These are phyloP conservation scores for Rhabditoides inermis DNA, from an alignment of 2,888 invertebrate species.

Conservation along the genomic window DNA sequence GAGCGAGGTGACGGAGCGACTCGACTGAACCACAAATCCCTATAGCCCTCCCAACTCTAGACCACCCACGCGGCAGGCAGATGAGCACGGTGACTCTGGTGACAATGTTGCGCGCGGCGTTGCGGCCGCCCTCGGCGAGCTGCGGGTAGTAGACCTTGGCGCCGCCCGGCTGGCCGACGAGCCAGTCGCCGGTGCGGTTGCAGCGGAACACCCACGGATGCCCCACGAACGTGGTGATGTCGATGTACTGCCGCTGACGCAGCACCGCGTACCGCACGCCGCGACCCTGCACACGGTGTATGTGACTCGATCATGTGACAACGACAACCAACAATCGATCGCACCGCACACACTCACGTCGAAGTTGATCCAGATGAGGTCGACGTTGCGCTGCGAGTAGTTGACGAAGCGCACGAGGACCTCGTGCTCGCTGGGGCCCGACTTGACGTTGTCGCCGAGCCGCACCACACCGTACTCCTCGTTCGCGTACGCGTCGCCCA, in stretches of 20 bases:
- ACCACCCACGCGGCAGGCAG: too few relatives aligned
- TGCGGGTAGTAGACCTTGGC: too few relatives aligned
- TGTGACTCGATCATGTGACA: neutral
- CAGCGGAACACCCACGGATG: slow-evolving; percentile 80
- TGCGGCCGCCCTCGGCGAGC: too few relatives aligned
- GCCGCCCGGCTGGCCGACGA: slow-evolving; percentile 52
- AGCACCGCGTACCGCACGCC: slow-evolving; percentile 54
- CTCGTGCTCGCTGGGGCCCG: neutral
- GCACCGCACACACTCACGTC: slow-evolving; percentile 56
- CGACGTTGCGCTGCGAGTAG: slow-evolving; percentile 59
- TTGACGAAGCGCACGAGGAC: slow-evolving; percentile 60
- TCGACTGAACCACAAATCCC: too few relatives aligned
- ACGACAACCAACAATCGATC: neutral
- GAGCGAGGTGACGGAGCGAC: too few relatives aligned
- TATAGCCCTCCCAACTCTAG: too few relatives aligned
- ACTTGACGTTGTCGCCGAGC: neutral
- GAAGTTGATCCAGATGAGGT: slow-evolving; percentile 72
- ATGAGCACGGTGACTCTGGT: too few relatives aligned
- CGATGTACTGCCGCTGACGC: slow-evolving; percentile 59
- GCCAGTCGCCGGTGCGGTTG: slow-evolving; percentile 63
- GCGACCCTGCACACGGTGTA: slow-evolving; percentile 4
- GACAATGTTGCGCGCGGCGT: too few relatives aligned
- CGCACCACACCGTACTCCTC: neutral
- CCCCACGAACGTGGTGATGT: slow-evolving; percentile 69
- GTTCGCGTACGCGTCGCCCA: too few relatives aligned